These are phyloP conservation scores for Triplophysa rosa DNA, from an alignment of 2,113 vertebrate genomes.

Conservation along the genomic window DNA sequence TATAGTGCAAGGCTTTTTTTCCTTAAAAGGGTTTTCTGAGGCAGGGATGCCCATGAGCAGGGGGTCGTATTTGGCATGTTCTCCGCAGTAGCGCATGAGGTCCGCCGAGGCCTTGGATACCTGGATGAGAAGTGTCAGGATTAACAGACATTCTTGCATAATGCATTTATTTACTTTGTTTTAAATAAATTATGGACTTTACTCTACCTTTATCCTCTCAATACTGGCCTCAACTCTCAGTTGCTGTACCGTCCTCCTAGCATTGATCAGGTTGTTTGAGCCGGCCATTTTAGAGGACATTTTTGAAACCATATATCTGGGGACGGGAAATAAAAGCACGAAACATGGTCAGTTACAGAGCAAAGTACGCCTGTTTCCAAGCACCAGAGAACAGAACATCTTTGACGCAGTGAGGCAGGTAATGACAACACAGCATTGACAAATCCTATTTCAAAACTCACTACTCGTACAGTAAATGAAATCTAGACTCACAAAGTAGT, in stretches of 20 bases:
- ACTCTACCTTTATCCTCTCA: constrained; percentile 92
- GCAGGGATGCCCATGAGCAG: constrained; percentile 89
- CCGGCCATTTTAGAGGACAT: constrained; percentile 90
- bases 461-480: not conserved
- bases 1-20: constrained; percentile 94
- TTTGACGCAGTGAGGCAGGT: not conserved
- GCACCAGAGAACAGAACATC: constrained; percentile 20
- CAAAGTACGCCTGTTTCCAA: not conserved
- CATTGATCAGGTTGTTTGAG: constrained; percentile 86
- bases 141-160: not conserved
- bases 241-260: constrained; percentile 87
- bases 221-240: constrained; percentile 87
- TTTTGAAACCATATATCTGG: constrained; percentile 62
- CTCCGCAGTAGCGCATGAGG: constrained; percentile 93
- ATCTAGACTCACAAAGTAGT: not conserved
- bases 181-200: not conserved
- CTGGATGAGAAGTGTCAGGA: constrained; percentile 64
- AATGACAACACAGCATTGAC: not conserved
- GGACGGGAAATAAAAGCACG: not conserved
- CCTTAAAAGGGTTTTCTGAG: constrained; percentile 98
- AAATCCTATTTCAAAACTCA: not conserved
- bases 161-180: not conserved
- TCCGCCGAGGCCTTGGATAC: constrained; percentile 96
- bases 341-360: not conserved
- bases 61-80: constrained; percentile 87